Conservation (phyloP, 37 sponge, comb jelly and placozoan species). For the Geodia barretti region DNA sequence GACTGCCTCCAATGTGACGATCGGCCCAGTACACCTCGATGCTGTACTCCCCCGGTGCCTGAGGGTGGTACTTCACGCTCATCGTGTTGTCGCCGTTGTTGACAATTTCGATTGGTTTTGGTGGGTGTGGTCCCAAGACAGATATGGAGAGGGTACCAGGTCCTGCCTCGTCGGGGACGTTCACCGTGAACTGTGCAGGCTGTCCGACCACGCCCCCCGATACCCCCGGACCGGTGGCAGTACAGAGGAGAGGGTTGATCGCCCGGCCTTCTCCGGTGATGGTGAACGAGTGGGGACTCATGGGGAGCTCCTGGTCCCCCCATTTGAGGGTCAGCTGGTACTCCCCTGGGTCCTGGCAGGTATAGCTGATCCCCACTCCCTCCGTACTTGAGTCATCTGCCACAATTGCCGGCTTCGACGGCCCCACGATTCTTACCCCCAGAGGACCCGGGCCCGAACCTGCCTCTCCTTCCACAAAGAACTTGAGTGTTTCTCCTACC, state of each 20-base stretch:
- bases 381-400: slow-evolving; percentile 80
- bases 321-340: slow-evolving; percentile 78
- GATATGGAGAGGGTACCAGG: slow-evolving; percentile 81
- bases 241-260: slow-evolving; percentile 69
- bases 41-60: slow-evolving; percentile 83
- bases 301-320: slow-evolving; percentile 82
- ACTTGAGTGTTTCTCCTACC: slow-evolving; percentile 54
- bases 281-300: slow-evolving; percentile 61
- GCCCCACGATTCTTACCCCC: slow-evolving; percentile 73
- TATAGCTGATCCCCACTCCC: slow-evolving; percentile 67
- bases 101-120: slow-evolving; percentile 79
- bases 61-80: slow-evolving; percentile 74
- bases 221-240: slow-evolving; percentile 67
- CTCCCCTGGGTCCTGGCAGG: slow-evolving; percentile 82
- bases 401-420: slow-evolving; percentile 80
- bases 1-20: slow-evolving; percentile 71
- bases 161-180: slow-evolving; percentile 79
- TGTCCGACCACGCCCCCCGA: slow-evolving; percentile 63
- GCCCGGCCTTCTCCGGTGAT: slow-evolving; percentile 67
- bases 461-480: slow-evolving; percentile 63
- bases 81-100: slow-evolving; percentile 74
- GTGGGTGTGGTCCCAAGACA: slow-evolving; percentile 78
- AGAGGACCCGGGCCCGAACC: slow-evolving; percentile 91
- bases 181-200: slow-evolving; percentile 55
- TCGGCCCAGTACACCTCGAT: slow-evolving; percentile 70